Conservation (phyloP, 2,888 invertebrate genomes). For the Hypolimnas misippus region DNA sequence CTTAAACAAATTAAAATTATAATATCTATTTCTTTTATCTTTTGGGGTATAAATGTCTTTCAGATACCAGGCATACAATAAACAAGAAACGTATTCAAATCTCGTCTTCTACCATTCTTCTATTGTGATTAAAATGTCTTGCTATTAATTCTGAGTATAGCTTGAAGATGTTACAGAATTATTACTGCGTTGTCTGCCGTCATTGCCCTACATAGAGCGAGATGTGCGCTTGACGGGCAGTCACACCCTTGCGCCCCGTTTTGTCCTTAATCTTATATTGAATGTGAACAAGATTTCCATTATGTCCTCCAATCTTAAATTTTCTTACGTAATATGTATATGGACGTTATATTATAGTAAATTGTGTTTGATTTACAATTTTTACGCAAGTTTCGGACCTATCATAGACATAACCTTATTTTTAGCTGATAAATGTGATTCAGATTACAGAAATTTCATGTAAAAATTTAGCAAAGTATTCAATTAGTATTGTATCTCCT, state of each 20-base stretch:
- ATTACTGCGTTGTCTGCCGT: conserved; percentile 25
- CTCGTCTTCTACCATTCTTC: too few species aligned
- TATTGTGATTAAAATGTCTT: too few species aligned
- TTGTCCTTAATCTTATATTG: conserved; percentile 38
- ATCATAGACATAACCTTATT: too few species aligned
- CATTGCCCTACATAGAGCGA: conserved; percentile 23
- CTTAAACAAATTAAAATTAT: too few species aligned
- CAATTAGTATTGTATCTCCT: too few species aligned
- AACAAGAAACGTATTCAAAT: background rate
- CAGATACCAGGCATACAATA: too few species aligned
- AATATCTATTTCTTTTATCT: too few species aligned
- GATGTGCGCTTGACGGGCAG: conserved; percentile 35
- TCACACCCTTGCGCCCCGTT: conserved; percentile 28
- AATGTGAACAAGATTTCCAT: conserved; percentile 31
- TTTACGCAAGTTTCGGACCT: too few species aligned
- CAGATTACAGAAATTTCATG: too few species aligned
- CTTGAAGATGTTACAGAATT: conserved; percentile 24
- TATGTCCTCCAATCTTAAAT: conserved; percentile 18
- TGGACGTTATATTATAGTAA: background rate
- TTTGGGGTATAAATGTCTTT: too few species aligned
- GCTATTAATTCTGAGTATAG: background rate
- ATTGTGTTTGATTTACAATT: background rate
- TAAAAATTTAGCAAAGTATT: too few species aligned
- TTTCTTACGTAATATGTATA: background rate
- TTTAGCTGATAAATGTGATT: too few species aligned